Percentiles rank a stretch among this genome's conserved stretches.
phyloP scores from a whole-genome alignment of 2,888 invertebrate genomes.

The Leptopilina myrica region DNA sequence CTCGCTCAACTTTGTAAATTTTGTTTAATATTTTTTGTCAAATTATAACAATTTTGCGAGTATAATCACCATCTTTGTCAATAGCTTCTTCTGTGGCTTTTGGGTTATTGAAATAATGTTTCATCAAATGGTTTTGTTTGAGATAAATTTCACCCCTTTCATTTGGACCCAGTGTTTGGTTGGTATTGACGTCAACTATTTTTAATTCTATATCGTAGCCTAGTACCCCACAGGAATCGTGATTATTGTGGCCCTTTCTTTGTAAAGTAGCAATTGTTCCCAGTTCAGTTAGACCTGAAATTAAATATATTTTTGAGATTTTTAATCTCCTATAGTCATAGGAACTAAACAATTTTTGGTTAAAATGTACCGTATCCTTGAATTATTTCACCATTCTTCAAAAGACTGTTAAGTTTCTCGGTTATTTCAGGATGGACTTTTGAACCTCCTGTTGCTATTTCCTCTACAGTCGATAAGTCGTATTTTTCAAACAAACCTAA shows the following conservation, averaged over 20 bases:
- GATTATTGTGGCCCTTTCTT: conserved; percentile 41
- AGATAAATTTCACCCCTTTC: conserved; percentile 57
- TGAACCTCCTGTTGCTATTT: conserved; percentile 32
- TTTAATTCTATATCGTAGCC: conserved; percentile 53
- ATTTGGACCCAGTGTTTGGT: conserved; percentile 55
- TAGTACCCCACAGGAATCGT: conserved; percentile 57
- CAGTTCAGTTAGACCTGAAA: conserved; percentile 66
- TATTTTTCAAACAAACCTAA: conserved; percentile 44
- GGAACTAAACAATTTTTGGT: too few species aligned
- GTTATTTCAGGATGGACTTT: conserved; percentile 39
- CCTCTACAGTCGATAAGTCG: conserved; percentile 43
- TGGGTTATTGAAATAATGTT: conserved; percentile 56
- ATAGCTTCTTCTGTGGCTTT: conserved; percentile 54
- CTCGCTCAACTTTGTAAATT: too few species aligned
- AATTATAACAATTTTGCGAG: background rate
- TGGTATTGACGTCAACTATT: conserved; percentile 55
- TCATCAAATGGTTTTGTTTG: conserved; percentile 57
- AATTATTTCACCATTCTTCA: conserved; percentile 56
- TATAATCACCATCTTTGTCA: conserved; percentile 57
- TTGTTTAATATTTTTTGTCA: too few species aligned
- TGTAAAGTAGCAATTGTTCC: conserved; percentile 54
- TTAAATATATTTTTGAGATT: too few species aligned
- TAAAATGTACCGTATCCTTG: conserved; percentile 60
- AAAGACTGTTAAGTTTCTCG: conserved; percentile 49
- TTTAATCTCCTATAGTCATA: too few species aligned